Evolutionary conservation across 2,113 vertebrate species (phyloP).

Genomic region (Laterallus jamaicensis): DNA sequence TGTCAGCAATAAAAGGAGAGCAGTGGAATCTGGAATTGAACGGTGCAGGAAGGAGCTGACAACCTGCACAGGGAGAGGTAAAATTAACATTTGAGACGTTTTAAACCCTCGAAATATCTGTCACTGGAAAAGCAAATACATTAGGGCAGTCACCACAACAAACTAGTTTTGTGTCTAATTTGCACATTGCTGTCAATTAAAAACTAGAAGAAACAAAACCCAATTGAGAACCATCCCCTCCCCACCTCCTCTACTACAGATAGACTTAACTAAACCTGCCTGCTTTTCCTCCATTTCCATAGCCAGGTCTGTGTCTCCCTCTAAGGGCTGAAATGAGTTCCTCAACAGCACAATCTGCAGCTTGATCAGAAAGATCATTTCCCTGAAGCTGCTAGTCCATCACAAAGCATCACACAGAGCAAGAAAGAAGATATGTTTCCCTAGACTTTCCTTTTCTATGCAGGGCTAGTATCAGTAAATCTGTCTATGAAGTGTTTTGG

Average conservation of each 20-base stretch:
- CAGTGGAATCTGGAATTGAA: background rate
- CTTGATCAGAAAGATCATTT: background rate
- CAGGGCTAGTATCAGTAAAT: background rate
- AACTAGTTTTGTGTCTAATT: background rate
- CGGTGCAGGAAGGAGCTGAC: background rate
- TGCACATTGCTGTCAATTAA: background rate
- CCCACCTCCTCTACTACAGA: background rate
- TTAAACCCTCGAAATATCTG: background rate
- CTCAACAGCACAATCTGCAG: background rate
- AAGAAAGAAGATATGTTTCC: background rate
- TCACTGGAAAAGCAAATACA: background rate
- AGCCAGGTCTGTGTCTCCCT: conserved; percentile 59
- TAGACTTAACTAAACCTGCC: background rate
- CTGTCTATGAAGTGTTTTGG: background rate
- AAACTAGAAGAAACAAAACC: background rate
- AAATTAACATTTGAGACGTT: background rate
- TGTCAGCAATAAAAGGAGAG: background rate
- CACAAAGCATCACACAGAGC: background rate
- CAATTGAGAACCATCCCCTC: background rate
- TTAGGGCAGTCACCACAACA: background rate
- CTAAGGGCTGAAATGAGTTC: conserved; percentile 36
- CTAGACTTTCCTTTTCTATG: background rate
- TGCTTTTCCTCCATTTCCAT: background rate
- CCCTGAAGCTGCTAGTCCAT: background rate
- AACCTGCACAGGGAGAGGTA: background rate